Evolutionary conservation across 2,797 vertebrate species (phyloP), one percentile per base, ranked within the genome.

Genomic region (Naso thynnoides): DNA sequence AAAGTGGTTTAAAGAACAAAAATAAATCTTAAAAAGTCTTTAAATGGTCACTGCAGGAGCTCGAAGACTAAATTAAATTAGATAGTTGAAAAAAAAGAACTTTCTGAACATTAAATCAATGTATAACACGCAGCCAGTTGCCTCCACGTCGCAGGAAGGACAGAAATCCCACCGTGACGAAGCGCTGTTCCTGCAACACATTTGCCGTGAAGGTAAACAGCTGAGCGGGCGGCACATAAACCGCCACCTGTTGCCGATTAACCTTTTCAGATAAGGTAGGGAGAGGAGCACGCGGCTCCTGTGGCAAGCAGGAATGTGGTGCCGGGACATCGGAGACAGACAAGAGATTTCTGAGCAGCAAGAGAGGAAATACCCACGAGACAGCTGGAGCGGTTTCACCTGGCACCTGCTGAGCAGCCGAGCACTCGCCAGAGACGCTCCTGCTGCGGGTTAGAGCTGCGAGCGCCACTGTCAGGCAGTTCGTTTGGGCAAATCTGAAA

Each of bases 191-290:
- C 73, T 70, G 73, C 58, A 72, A 31, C 84, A 81, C 84, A 81
- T 89, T 80, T 72, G 31, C 63, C 45, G 41, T 70, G 75, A 86
- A 92, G 86, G 86, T 89, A 86, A 88, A 85, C 73, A 86, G 86
- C 85, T 88, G 88, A 87, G 85, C 45, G 83, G 70, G 83, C 90
- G 72, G 83, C 83, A 55, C 87, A 80, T 86, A 91, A 92, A 90
- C 57, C 81, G 4, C 72, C 89, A 93, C 93, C 92, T 94, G 92
- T 93, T 90, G 89, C 90, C 55, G 81, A 91, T 93, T 91, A 94
- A 90, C 90, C 90, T 90, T 79, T 59, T 33, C 71, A 45, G 85
- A 81, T 1, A 87, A 93, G 93, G 91, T 90, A 89, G 59, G 41
- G 57, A 72, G 76, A 49, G 76, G 44, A 54, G 36, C 68, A 48